Conservation (phyloP, 2,888 invertebrate genomes). For the Amphiduros pacificus region DNA sequence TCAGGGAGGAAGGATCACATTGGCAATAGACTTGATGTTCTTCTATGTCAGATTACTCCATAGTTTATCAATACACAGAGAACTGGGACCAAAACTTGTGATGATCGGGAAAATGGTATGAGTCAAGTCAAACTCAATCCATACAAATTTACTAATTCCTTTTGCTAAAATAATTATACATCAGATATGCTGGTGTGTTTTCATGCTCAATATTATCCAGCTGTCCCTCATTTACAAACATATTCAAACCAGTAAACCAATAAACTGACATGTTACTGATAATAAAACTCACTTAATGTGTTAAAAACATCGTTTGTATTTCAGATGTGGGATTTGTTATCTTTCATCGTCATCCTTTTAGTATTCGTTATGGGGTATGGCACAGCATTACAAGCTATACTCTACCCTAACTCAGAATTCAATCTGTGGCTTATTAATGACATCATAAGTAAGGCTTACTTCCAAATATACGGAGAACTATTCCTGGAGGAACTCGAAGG, state of each 20-base stretch:
- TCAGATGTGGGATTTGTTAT: slow-evolving; percentile 54
- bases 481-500: slow-evolving; percentile 57
- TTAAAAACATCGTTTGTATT: slow-evolving; percentile 14
- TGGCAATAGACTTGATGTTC: slow-evolving; percentile 55
- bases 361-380: slow-evolving; percentile 57
- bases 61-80: slow-evolving; percentile 55
- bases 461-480: slow-evolving; percentile 61
- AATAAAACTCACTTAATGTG: no score
- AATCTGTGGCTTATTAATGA: slow-evolving; percentile 38
- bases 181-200: no score
- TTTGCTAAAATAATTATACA: no score
- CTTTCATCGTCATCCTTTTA: slow-evolving; percentile 55
- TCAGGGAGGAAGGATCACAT: slow-evolving; percentile 53
- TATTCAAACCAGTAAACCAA: no score
- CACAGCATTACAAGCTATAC: slow-evolving; percentile 53
- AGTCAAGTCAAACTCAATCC: no score
- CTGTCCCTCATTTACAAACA: no score
- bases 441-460: slow-evolving; percentile 58
- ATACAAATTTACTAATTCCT: no score
- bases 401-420: slow-evolving; percentile 51
- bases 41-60: slow-evolving; percentile 56
- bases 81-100: slow-evolving; percentile 57
- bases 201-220: no score
- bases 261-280: no score
- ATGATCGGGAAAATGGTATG: slow-evolving; percentile 58